Evolutionary conservation across 2,888 invertebrate genomes (phyloP).

Genomic region (Branchipolynoe longqiensis): DNA sequence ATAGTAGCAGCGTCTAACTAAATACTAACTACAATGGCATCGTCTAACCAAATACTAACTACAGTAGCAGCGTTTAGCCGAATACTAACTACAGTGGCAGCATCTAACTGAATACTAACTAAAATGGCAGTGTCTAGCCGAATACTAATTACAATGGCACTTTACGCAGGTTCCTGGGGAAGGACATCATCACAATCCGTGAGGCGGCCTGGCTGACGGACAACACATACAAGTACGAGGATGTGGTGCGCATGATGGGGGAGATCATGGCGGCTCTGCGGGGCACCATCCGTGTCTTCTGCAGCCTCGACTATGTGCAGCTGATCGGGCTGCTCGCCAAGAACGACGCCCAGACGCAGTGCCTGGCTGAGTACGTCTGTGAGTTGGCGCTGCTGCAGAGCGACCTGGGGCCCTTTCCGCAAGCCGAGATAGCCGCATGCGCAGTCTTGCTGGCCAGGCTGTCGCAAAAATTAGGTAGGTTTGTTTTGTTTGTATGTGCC

Average conservation of each 20-base stretch:
- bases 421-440: slow-evolving; percentile 77
- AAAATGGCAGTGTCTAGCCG: too few species aligned
- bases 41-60: too few species aligned
- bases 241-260: slow-evolving; percentile 81
- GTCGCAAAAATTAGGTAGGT: slow-evolving; percentile 61
- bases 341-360: slow-evolving; percentile 69
- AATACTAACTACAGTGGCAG: too few species aligned
- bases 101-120: too few species aligned
- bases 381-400: slow-evolving; percentile 78
- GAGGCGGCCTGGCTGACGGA: slow-evolving; percentile 81
- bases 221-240: slow-evolving; percentile 81
- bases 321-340: slow-evolving; percentile 72
- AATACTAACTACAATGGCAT: too few species aligned
- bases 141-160: too few species aligned
- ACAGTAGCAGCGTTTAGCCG: too few species aligned
- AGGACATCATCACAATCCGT: slow-evolving; percentile 80
- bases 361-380: slow-evolving; percentile 77
- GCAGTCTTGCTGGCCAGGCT: slow-evolving; percentile 77
- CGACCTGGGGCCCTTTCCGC: slow-evolving; percentile 78
- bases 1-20: too few species aligned
- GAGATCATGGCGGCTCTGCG: slow-evolving; percentile 78
- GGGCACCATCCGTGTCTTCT: slow-evolving; percentile 76
- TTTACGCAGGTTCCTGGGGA: slow-evolving; percentile 77
- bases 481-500: too few species aligned
- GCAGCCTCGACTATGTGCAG: slow-evolving; percentile 76